A percentile compares a stretch with the other conserved stretches of the same genome.
phyloP scores from a whole-genome alignment of 2,888 invertebrate species.

The Lymantria monacha region DNA sequence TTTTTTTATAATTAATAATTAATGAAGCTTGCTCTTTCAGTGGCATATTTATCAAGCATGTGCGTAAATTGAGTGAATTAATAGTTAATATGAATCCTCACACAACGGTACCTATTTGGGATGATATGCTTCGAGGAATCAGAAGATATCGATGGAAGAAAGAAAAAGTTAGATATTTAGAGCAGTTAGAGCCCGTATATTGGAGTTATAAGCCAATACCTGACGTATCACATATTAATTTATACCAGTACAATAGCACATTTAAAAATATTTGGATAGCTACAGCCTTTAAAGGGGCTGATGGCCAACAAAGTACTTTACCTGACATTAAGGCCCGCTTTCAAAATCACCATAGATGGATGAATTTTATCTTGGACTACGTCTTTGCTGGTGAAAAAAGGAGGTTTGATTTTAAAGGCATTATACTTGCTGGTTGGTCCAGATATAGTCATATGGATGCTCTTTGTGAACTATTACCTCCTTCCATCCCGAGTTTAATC shows the following conservation, averaged over 20 bases:
- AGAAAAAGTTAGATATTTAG: conserved; percentile 62
- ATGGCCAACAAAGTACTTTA: conserved; percentile 73
- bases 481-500: conserved; percentile 83
- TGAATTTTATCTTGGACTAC: conserved; percentile 80
- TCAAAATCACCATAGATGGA: conserved; percentile 88
- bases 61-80: conserved; percentile 75
- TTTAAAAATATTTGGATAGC: conserved; percentile 90
- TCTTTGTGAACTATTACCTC: conserved; percentile 84
- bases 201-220: conserved; percentile 84
- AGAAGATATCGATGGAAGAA: conserved; percentile 65
- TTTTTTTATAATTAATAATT: too few relatives aligned
- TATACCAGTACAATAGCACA: conserved; percentile 48
- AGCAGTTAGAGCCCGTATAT: conserved; percentile 84
- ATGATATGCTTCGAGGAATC: conserved; percentile 88
- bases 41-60: conserved; percentile 84
- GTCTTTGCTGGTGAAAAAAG: conserved; percentile 53
- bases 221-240: conserved; percentile 41
- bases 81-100: conserved; percentile 72
- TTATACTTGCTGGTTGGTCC: conserved; percentile 88
- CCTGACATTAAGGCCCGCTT: conserved; percentile 84
- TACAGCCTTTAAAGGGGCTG: conserved; percentile 92
- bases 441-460: conserved; percentile 86
- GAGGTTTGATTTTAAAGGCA: conserved; percentile 79
- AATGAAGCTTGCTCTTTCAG: conserved; percentile 46
- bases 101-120: conserved; percentile 88